Evolutionary conservation across 2,113 vertebrate genomes (phyloP).

Genomic region (Regulus satrapa): DNA sequence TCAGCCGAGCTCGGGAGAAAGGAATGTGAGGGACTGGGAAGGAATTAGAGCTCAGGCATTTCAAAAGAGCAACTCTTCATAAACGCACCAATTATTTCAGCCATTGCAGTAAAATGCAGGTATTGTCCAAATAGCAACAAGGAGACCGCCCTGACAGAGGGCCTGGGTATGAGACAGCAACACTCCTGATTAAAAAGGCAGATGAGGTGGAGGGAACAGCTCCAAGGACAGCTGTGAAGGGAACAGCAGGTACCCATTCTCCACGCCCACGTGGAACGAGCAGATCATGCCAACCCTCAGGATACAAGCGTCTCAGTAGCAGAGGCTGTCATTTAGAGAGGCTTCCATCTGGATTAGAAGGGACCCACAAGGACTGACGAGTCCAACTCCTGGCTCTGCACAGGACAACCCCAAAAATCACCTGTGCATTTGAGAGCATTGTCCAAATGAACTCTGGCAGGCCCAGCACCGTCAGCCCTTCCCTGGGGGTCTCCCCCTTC

Average conservation of each 20-base stretch:
- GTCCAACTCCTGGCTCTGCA: not conserved
- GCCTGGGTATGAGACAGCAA: not conserved
- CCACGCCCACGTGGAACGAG: not conserved
- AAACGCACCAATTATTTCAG: not conserved
- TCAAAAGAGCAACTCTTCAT: not conserved
- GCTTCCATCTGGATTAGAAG: no score
- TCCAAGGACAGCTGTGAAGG: not conserved
- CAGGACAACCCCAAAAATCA: not conserved
- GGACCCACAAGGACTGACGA: fast-evolving
- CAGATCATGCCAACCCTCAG: not conserved
- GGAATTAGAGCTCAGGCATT: not conserved
- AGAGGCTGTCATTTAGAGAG: not conserved
- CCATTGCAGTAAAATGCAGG: not conserved
- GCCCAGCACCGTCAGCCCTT: not conserved
- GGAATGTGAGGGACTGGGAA: not conserved
- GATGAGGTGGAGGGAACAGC: not conserved
- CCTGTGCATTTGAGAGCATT: not conserved
- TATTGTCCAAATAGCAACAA: not conserved
- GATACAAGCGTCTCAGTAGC: not conserved
- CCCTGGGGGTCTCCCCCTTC: not conserved
- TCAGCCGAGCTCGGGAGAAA: not conserved
- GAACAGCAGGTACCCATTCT: not conserved
- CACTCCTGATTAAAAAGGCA: not conserved
- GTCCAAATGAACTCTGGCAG: not conserved
- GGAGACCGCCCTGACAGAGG: not conserved